Evolutionary conservation across 2,113 vertebrate genomes (phyloP).

Genomic region (Sebastes schlegelii): DNA sequence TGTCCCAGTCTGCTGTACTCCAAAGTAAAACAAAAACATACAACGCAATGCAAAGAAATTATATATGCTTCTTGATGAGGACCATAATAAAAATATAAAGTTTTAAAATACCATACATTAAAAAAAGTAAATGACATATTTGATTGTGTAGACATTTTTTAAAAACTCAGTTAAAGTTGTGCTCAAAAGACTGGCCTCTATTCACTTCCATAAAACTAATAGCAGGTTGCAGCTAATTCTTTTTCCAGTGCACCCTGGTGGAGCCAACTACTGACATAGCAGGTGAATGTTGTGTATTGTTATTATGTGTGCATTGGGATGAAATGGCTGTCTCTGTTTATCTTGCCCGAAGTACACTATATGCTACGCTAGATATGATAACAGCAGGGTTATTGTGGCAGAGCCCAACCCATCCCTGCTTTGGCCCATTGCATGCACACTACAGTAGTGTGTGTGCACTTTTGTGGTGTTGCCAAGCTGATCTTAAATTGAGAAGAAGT

Average conservation of each 20-base stretch:
- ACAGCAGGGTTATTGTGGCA: slow-evolving; percentile 64
- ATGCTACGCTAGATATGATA: slow-evolving; percentile 60
- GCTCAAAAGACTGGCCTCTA: background rate
- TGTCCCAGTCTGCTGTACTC: slow-evolving; percentile 57
- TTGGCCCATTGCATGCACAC: slow-evolving; percentile 34
- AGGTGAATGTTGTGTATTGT: slow-evolving; percentile 61
- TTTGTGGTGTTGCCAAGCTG: slow-evolving; percentile 14
- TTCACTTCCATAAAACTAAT: slow-evolving; percentile 25
- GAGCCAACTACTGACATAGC: slow-evolving; percentile 43
- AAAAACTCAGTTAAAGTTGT: background rate
- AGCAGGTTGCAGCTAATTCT: slow-evolving; percentile 29
- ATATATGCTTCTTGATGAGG: background rate
- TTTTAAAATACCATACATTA: background rate
- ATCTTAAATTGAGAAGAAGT: slow-evolving; percentile 33
- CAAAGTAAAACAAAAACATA: slow-evolving; percentile 50
- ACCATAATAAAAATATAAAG: background rate
- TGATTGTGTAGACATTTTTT: background rate
- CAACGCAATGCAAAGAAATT: slow-evolving; percentile 22
- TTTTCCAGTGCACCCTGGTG: slow-evolving; percentile 27
- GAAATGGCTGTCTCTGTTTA: slow-evolving; percentile 68
- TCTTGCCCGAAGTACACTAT: slow-evolving; percentile 62
- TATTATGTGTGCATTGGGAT: slow-evolving; percentile 66
- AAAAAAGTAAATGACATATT: background rate
- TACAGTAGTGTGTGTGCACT: background rate
- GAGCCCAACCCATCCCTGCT: slow-evolving; percentile 44